Conservation (phyloP, 2,797 vertebrate genomes). For the Vultur gryphus region DNA sequence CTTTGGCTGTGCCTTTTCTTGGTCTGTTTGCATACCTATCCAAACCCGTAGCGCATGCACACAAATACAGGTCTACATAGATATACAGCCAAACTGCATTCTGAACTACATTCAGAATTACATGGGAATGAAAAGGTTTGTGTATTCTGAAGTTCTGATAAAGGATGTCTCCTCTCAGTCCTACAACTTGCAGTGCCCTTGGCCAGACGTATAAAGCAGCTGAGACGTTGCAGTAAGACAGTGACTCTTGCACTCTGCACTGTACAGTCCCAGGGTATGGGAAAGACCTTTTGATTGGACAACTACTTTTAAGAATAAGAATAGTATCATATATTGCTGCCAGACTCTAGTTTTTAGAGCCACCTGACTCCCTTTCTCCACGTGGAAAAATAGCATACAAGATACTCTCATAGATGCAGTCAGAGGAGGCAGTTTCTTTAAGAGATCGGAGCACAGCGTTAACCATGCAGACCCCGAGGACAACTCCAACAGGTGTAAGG, state of each 20-base stretch:
- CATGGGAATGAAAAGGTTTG: background rate
- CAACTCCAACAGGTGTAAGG: background rate
- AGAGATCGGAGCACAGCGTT: background rate
- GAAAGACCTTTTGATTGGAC: background rate
- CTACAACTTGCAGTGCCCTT: background rate
- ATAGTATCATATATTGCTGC: background rate
- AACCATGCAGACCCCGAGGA: background rate
- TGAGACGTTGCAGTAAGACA: background rate
- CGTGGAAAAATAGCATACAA: background rate
- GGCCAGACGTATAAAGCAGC: background rate
- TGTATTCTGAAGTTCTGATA: background rate
- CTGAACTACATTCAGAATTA: background rate
- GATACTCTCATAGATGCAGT: background rate
- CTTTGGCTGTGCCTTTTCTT: background rate
- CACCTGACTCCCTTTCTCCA: background rate
- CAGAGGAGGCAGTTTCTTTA: background rate
- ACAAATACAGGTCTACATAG: background rate
- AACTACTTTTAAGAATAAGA: background rate
- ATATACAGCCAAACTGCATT: background rate
- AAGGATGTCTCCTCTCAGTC: background rate
- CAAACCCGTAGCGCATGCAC: too few relatives aligned
- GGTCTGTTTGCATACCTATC: too few relatives aligned
- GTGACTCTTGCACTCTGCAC: background rate
- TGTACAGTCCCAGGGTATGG: background rate
- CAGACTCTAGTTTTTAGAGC: background rate